These are phyloP conservation scores for Danio tinwini DNA, from an alignment of 2,797 vertebrate species.

Conservation along the genomic window DNA sequence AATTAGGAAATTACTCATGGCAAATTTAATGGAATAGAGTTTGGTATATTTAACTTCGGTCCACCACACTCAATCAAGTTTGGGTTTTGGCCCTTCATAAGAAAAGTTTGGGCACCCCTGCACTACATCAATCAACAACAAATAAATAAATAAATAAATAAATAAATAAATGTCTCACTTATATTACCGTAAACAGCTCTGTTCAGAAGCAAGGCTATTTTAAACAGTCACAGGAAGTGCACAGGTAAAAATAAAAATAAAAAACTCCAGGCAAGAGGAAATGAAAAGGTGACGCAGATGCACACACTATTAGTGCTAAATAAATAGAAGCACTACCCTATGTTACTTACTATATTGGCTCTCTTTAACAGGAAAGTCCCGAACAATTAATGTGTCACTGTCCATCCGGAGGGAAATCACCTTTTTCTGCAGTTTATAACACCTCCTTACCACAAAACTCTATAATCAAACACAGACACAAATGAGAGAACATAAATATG, in stretches of 20 bases:
- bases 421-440: constrained; percentile 86
- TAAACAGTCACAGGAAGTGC: background rate
- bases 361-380: constrained; percentile 86
- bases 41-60: too few species aligned
- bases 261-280: constrained; percentile 32
- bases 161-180: background rate
- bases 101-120: too few species aligned
- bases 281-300: constrained; percentile 14
- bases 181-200: background rate
- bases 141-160: too few species aligned
- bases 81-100: too few species aligned
- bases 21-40: too few species aligned
- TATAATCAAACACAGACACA: constrained; percentile 61
- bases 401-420: constrained; percentile 89
- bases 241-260: constrained; percentile 34
- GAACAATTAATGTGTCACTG: constrained; percentile 75
- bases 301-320: background rate
- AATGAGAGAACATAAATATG: background rate
- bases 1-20: too few species aligned
- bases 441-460: constrained; percentile 91
- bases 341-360: constrained; percentile 79
- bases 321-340: too few species aligned
- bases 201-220: background rate
- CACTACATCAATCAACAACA: too few species aligned
- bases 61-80: too few species aligned